Base-by-base conservation (phyloP, 2,113 vertebrate genomes). In the Haliaeetus leucogaster region DNA sequence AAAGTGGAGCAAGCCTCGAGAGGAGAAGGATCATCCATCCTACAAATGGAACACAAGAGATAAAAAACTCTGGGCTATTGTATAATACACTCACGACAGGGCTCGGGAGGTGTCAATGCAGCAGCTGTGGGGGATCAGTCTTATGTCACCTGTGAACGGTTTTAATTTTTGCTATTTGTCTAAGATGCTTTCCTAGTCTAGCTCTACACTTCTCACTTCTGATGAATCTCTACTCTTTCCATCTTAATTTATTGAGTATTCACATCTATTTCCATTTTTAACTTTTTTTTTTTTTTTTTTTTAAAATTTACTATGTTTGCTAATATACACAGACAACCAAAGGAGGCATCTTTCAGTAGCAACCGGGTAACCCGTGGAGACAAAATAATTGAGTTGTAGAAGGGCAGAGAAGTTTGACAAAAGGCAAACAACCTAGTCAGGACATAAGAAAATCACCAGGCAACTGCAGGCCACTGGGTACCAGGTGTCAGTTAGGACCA, bases 361-460 rank as follows among this genome's bases (percentile, higher is more conserved):
- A 67, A 36, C 9, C 0, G 1, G 4, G 19, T 68, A 50, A 58
- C 3, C 2, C 7, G 2, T 23, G 43, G 26, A 34, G 13, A 32
- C 6, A 53, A 56, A 47, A 36, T 48, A 40, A 50, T 2, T 48
- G 9, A 62, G 10, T 12, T 74, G 5, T 8, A 71, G n/a, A 82
- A 84, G 2, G 7, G 7, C 43, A 68, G 4, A 38, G 19, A 78
- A 62, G 1, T 38, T 32, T 40, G 16, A 29, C 23, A 58, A 62
- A 45, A 70, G 3, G 13, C 13, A 78, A 70, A 84, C 27, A 65
- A 26, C 4, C 9, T 25, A 21, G 18, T 11, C n/a, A 21, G 6
- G 52, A 9, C 6, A 6, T 23, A 23, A 36, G 10, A 81, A 82
- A 59, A 58, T 36, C 42, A 63, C 5, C 18, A 48, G 34, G 16